Evolutionary conservation across 2,113 vertebrate species (phyloP).

Genomic region (Corythoichthys intestinalis): DNA sequence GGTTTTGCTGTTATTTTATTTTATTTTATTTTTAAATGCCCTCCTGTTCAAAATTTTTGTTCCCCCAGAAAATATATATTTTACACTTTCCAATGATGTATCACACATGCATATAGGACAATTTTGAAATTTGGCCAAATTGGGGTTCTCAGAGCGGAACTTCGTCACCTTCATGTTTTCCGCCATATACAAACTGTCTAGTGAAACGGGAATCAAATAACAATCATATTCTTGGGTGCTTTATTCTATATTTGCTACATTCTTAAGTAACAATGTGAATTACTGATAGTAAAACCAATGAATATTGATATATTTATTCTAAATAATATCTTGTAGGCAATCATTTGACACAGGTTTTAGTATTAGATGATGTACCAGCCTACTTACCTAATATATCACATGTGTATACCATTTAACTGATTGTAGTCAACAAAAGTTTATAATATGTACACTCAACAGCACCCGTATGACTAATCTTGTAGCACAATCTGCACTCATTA

Average conservation of each 20-base stretch:
- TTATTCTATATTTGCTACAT: not conserved
- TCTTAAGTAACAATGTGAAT: not conserved
- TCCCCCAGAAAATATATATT: too few relatives aligned
- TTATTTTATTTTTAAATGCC: too few relatives aligned
- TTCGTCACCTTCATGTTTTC: too few relatives aligned
- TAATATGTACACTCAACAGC: not conserved
- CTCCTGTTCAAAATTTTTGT: too few relatives aligned
- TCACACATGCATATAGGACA: too few relatives aligned
- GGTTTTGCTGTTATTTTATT: too few relatives aligned
- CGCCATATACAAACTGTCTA: not conserved
- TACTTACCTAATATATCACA: not conserved
- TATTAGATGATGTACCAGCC: not conserved
- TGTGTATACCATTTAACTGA: not conserved
- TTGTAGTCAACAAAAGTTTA: too few relatives aligned
- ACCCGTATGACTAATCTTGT: not conserved
- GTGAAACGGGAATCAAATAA: not conserved
- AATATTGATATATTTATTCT: not conserved
- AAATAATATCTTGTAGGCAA: not conserved
- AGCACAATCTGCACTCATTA: not conserved
- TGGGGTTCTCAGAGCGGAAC: too few relatives aligned
- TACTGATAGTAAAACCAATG: not conserved
- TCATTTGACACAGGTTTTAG: not conserved
- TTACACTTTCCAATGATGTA: too few relatives aligned
- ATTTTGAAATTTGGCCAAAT: too few relatives aligned
- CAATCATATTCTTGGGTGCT: not conserved